A percentile compares a stretch with the other conserved stretches of the same genome.
phyloP scores from a whole-genome alignment of 2,113 vertebrate species.

The Crocuta crocuta region DNA sequence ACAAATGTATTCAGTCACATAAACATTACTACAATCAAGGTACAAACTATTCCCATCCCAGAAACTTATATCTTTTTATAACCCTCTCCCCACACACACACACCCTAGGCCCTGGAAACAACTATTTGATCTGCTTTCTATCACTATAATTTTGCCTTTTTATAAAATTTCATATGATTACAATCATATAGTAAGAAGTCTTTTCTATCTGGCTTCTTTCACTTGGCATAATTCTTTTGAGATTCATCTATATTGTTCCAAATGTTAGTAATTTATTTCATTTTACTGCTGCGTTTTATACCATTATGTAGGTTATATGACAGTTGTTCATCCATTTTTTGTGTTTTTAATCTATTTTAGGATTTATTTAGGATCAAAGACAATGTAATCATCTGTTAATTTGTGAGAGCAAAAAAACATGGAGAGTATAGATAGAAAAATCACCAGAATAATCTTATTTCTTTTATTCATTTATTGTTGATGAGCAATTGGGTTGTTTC shows the following conservation, averaged over 20 bases:
- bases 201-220: conserved; percentile 13
- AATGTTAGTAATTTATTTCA: not conserved
- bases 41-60: not conserved
- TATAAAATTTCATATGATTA: conserved; percentile 12
- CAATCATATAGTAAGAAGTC: not conserved
- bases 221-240: conserved; percentile 31
- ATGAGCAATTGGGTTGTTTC: not conserved
- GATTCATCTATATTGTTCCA: not conserved
- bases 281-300: not conserved
- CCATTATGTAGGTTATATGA: not conserved
- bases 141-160: not conserved
- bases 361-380: no score
- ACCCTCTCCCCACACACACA: fast-evolving
- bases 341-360: no score
- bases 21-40: not conserved
- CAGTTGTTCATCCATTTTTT: not conserved
- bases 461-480: not conserved
- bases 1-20: not conserved
- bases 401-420: no score
- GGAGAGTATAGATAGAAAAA: no score
- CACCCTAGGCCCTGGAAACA: not conserved
- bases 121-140: not conserved
- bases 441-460: no score
- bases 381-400: no score
- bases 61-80: not conserved